Percentiles rank a stretch among this genome's conserved stretches.
These are phyloP conservation scores for Neoitamus cyanurus DNA, from an alignment of 2,888 invertebrate genomes.

Conservation along the genomic window DNA sequence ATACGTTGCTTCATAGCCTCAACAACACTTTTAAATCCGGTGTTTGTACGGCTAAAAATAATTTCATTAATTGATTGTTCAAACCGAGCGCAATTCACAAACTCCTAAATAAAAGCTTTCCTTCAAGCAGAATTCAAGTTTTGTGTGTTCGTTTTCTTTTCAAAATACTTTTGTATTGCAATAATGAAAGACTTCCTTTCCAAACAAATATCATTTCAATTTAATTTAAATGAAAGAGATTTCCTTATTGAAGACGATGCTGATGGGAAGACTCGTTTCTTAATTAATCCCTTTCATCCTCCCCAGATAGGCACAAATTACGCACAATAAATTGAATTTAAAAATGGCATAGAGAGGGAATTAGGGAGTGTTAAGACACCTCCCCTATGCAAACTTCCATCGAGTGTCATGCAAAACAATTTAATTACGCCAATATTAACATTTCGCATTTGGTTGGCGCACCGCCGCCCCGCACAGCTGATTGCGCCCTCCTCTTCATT, in stretches of 20 bases:
- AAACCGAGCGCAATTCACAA: no score
- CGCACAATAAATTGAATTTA: background rate
- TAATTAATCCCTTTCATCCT: background rate
- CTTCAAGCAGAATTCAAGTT: no score
- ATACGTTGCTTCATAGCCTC: no score
- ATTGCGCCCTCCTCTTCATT: slow-evolving; percentile 19
- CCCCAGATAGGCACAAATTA: background rate
- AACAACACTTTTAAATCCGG: no score
- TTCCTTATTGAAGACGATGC: background rate
- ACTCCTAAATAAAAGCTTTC: no score
- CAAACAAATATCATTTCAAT: background rate
- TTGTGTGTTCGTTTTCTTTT: no score
- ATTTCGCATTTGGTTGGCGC: slow-evolving; percentile 9
- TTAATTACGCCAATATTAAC: slow-evolving; percentile 36
- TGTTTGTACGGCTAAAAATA: no score
- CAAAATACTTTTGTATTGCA: no score
- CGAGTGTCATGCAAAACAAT: slow-evolving; percentile 23
- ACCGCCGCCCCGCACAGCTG: background rate
- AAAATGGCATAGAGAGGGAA: background rate
- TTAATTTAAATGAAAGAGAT: background rate
- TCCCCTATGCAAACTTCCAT: background rate
- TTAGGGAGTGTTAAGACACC: background rate
- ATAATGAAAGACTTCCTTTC: background rate
- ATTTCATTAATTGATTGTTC: no score
- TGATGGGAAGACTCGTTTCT: background rate